Conservation (phyloP, 1,140 invertebrate species). For the Aphelinus certus region DNA sequence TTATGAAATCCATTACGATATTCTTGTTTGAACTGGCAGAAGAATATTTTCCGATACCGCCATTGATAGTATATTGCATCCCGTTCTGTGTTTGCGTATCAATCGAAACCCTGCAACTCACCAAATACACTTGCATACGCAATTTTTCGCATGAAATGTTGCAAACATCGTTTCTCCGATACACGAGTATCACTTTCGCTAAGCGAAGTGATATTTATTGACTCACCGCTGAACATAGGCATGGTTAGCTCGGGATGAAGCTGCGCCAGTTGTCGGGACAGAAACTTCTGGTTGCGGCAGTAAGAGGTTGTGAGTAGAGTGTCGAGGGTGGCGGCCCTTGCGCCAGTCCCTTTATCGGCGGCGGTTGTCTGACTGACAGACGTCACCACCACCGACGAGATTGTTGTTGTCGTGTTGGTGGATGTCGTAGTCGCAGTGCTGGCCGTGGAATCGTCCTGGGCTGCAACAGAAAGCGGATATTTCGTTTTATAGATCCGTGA, state of each 20-base stretch:
- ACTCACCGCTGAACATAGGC: conserved; percentile 97
- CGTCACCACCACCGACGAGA: background rate
- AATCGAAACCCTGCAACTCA: too few species aligned
- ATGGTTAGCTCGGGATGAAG: conserved; percentile 97
- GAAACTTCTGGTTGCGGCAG: conserved; percentile 89
- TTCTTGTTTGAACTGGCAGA: too few species aligned
- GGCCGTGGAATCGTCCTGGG: conserved; percentile 12
- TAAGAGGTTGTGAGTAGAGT: conserved; percentile 86
- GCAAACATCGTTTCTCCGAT: too few species aligned
- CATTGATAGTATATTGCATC: too few species aligned
- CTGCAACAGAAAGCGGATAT: conserved; percentile 1
- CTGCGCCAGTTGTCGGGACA: conserved; percentile 91
- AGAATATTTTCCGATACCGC: too few species aligned
- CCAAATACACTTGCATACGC: too few species aligned
- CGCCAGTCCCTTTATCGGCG: background rate
- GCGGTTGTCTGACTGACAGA: conserved; percentile 67
- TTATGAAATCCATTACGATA: too few species aligned
- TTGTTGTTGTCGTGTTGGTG: background rate
- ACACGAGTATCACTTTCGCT: too few species aligned
- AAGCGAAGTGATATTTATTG: background rate
- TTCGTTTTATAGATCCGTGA: too few species aligned
- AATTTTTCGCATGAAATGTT: too few species aligned
- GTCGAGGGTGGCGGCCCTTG: conserved; percentile 73
- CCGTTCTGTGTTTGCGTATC: too few species aligned
- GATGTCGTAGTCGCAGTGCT: background rate